phyloP scores from a whole-genome alignment of 2,113 vertebrate species.

The Dipodomys merriami region DNA sequence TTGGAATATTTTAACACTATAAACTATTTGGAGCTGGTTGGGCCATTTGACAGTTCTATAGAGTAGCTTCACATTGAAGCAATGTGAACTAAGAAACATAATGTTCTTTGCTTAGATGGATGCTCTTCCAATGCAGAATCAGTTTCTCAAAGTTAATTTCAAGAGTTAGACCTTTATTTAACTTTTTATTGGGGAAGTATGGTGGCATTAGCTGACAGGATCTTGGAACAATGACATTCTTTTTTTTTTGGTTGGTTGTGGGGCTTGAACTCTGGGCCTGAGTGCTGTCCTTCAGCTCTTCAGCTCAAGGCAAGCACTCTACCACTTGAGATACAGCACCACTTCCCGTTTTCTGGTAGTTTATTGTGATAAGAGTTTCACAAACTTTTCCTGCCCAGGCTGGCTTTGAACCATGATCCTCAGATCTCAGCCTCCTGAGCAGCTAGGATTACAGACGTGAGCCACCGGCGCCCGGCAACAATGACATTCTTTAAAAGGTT shows the following conservation, averaged over 20 bases:
- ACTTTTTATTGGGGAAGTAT: neutral
- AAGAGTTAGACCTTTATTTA: constrained; percentile 34
- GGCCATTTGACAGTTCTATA: constrained; percentile 35
- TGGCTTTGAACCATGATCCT: no score
- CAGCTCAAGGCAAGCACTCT: no score
- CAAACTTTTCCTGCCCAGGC: no score
- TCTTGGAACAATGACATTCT: neutral
- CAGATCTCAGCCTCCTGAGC: no score
- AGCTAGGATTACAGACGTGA: no score
- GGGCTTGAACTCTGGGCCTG: no score
- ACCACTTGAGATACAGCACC: no score
- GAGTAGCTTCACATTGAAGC: constrained; percentile 57
- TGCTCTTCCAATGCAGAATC: neutral
- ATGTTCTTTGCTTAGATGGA: constrained; percentile 10
- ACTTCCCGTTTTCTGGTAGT: no score
- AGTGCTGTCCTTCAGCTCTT: no score
- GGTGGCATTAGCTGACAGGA: neutral
- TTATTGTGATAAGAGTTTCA: no score
- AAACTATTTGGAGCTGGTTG: constrained; percentile 54
- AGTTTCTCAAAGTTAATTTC: constrained; percentile 45
- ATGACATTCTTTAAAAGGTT: no score
- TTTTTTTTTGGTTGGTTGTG: neutral
- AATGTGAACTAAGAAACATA: constrained; percentile 48
- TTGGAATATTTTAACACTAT: constrained; percentile 64
- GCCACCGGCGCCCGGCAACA: no score